Base-by-base conservation (phyloP, 2,888 invertebrate genomes). In the Napeogenes inachia region DNA sequence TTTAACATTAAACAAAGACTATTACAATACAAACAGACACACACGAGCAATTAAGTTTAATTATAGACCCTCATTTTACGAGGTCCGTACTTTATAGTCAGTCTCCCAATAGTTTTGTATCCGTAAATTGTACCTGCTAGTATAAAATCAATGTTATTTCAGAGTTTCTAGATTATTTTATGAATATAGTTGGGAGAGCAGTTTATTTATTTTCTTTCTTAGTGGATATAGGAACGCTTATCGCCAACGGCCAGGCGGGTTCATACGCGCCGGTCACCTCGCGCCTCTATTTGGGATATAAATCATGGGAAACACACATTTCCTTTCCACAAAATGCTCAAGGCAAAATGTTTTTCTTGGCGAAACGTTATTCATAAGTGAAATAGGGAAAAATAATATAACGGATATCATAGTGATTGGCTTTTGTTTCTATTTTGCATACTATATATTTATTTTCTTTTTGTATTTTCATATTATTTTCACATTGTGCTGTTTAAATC, bases 231-330 rank as follows among this genome's bases (percentile, higher is more conserved):
- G 80, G 79, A 81, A 78, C 82, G 82, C 88, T 89, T 89, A 89
- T 90, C 89, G 88, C 85, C 81, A 74, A 68, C 80, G 83, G 84
- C 76, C 89, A 89, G 88, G 80, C 81, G 74, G 76, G 78, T 75
- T 82, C 81, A 79, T 81, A 79, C 76, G 78, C 71, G 68, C 68
- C 76, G 78, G 76, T 80, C 79, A 81, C 79, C 84, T 84, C 82
- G 72, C 79, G 77, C 82, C 82, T 81, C 81, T 81, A 79, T 85
- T 84, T 78, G 80, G 82, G 81, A 82, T 81, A 88, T 89, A 89
- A 89, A 89, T 89, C 87, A 88, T 87, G 80, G 76, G 78, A 82
- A 87, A 86, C 85, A 87, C 88, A 87, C 85, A 88, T 88, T 87
- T 84, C 84, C 87, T 87, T 79, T 87, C 85, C 82, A 74, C 84